Evolutionary conservation across 2,888 invertebrate species (phyloP).

Genomic region (Petrolisthes cinctipes): DNA sequence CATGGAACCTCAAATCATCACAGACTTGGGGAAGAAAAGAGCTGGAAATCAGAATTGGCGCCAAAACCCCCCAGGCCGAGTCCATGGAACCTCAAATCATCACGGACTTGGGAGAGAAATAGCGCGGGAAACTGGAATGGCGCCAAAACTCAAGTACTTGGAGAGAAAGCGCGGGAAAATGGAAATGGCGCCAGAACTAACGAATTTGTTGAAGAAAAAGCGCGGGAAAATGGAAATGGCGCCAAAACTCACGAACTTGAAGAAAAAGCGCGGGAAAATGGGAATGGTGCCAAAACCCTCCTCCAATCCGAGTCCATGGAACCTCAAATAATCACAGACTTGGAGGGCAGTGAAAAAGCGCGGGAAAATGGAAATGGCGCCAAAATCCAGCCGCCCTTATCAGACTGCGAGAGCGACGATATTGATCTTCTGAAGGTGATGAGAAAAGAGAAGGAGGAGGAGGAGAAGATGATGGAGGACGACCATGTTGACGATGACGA

Average conservation of each 20-base stretch:
- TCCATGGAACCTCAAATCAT: no score
- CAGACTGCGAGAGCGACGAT: constrained; percentile 38
- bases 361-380: neutral
- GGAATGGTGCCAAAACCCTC: neutral
- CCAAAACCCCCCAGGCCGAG: no score
- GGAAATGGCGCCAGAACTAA: neutral
- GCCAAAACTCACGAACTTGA: neutral
- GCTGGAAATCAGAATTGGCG: no score
- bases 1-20: no score
- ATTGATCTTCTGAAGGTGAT: constrained; percentile 40
- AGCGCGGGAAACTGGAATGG: neutral
- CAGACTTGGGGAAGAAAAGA: no score
- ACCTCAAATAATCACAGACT: no score
- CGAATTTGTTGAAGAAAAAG: neutral
- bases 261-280: neutral
- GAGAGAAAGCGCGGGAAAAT: neutral
- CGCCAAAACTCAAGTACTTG: neutral
- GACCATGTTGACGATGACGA: no score
- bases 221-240: neutral
- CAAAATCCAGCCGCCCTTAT: neutral
- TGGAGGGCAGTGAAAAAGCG: no score
- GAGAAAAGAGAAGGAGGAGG: constrained; percentile 1
- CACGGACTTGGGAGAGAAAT: neutral
- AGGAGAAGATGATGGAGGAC: no score
- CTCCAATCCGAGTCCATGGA: no score